A percentile compares a stretch with the other conserved stretches of the same genome.
These are phyloP conservation scores for Zapus hudsonius DNA, from an alignment of 2,113 vertebrate species.

Conservation along the genomic window DNA sequence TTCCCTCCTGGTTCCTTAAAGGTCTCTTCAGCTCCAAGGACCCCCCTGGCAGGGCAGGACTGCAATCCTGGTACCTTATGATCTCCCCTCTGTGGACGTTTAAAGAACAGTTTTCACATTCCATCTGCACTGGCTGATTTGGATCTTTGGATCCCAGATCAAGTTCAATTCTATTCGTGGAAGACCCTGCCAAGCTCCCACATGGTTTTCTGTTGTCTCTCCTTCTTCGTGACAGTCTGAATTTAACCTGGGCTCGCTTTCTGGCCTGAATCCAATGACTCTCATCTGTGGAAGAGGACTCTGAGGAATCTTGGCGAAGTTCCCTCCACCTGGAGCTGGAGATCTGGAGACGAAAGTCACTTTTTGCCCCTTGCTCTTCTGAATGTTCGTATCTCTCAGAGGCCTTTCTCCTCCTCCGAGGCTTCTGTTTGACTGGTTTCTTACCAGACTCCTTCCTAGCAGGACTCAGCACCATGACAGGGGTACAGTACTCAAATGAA, in stretches of 20 bases:
- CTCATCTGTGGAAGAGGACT: slow-evolving; percentile 89
- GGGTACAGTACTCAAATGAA: slow-evolving; percentile 84
- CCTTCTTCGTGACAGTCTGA: slow-evolving; percentile 84
- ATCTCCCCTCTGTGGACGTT: slow-evolving; percentile 76
- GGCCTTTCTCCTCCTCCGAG: slow-evolving; percentile 87
- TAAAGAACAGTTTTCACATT: slow-evolving; percentile 73
- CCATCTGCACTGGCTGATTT: slow-evolving; percentile 74
- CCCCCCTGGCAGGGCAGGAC: slow-evolving; percentile 56
- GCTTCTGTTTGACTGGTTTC: slow-evolving; percentile 89
- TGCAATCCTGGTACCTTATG: slow-evolving; percentile 72
- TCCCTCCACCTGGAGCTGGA: slow-evolving; percentile 80
- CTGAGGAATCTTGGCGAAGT: slow-evolving; percentile 72
- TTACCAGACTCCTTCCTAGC: slow-evolving; percentile 86
- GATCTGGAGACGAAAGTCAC: slow-evolving; percentile 79
- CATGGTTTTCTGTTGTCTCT: slow-evolving; percentile 82
- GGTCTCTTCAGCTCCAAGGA: slow-evolving; percentile 77
- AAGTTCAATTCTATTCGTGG: slow-evolving; percentile 83
- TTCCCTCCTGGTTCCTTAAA: slow-evolving; percentile 73
- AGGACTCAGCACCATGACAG: slow-evolving; percentile 85
- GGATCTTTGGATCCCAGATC: slow-evolving; percentile 81
- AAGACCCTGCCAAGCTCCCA: slow-evolving; percentile 73
- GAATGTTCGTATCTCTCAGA: slow-evolving; percentile 81
- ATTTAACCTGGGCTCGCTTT: slow-evolving; percentile 90
- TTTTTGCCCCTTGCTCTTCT: slow-evolving; percentile 80
- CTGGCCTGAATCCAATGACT: slow-evolving; percentile 88